Percentiles rank a stretch among this genome's conserved stretches.
Evolutionary conservation across 1,140 invertebrate genomes (phyloP).

Genomic region (Danaus melanippus): DNA sequence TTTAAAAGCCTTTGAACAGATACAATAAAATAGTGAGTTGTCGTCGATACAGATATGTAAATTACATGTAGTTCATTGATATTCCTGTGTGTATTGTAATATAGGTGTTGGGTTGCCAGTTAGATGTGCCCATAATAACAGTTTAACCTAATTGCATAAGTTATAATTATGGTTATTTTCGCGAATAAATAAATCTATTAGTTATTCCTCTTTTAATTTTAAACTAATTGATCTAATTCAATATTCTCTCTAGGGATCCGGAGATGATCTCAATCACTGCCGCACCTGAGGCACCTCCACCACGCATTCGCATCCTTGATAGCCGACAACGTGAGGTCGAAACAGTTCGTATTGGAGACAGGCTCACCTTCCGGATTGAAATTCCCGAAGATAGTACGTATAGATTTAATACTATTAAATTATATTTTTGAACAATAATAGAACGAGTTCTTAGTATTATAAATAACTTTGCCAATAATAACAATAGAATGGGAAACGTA

Average conservation of each 20-base stretch:
- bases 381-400: slow-evolving; percentile 95
- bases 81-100: too few species aligned
- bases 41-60: slow-evolving; percentile 10
- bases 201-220: too few species aligned
- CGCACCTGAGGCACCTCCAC: slow-evolving; percentile 93
- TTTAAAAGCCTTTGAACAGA: slow-evolving; percentile 32
- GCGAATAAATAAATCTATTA: too few species aligned
- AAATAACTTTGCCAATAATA: too few species aligned
- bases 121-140: too few species aligned
- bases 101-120: too few species aligned
- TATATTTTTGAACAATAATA: too few species aligned
- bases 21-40: slow-evolving; percentile 25
- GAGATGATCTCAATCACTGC: slow-evolving; percentile 97
- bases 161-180: too few species aligned
- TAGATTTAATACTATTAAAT: background rate
- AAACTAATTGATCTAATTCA: too few species aligned
- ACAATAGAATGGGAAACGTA: too few species aligned
- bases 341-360: slow-evolving; percentile 94
- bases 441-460: too few species aligned
- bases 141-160: too few species aligned
- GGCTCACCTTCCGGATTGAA: slow-evolving; percentile 95
- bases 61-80: slow-evolving; percentile 1
- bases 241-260: slow-evolving; percentile 78
- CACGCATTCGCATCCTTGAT: slow-evolving; percentile 93
- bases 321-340: slow-evolving; percentile 88